These are phyloP conservation scores for Clarias macrocephalus DNA, from an alignment of 2,113 vertebrate species.

Conservation along the genomic window DNA sequence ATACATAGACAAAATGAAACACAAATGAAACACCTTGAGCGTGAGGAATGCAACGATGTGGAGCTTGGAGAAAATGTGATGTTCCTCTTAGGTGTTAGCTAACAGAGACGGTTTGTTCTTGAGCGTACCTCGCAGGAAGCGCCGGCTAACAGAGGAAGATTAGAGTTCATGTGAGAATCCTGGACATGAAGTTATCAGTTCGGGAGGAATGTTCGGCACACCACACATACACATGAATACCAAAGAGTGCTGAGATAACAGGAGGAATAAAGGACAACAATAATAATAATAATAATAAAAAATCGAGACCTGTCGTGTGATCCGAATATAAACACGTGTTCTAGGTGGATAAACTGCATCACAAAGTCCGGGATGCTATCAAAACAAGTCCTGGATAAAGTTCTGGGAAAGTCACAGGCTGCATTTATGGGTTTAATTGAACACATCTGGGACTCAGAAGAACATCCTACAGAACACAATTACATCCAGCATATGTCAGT, in stretches of 20 bases:
- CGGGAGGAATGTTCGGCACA: not conserved
- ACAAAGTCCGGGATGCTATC: not conserved
- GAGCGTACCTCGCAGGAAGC: constrained; percentile 9
- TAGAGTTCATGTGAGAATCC: no score
- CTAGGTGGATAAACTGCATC: not conserved
- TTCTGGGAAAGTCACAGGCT: not conserved
- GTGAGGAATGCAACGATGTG: not conserved
- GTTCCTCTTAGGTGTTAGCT: not conserved
- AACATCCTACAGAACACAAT: not conserved
- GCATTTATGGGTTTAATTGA: not conserved
- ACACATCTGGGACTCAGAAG: not conserved
- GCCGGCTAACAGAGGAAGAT: not conserved
- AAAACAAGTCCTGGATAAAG: not conserved
- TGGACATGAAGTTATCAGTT: not conserved
- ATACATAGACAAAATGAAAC: not conserved
- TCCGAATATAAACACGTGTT: not conserved
- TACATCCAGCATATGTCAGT: not conserved
- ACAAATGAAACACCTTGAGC: not conserved
- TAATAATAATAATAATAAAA: not conserved
- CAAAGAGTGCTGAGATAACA: not conserved
- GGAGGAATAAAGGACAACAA: not conserved
- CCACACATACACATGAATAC: not conserved
- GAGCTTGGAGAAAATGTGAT: not conserved
- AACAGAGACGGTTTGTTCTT: not conserved
- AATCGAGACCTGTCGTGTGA: not conserved